Evolutionary conservation across 2,888 invertebrate genomes (phyloP).

Genomic region (Callinectes sapidus): DNA sequence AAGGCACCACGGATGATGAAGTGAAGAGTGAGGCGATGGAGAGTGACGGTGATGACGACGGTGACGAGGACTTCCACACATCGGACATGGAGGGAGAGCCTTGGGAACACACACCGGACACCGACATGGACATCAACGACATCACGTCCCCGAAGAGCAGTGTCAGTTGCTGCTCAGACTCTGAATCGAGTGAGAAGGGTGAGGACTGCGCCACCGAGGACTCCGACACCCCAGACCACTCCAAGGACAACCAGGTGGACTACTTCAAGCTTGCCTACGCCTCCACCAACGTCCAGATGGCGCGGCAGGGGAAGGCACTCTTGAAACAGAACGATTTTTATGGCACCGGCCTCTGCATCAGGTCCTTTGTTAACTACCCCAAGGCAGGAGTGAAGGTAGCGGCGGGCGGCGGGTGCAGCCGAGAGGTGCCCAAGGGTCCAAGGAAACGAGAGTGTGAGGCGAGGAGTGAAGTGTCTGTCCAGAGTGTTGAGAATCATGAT

Average conservation of each 20-base stretch:
- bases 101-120: slow-evolving; percentile 36
- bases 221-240: not conserved
- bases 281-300: slow-evolving; percentile 55
- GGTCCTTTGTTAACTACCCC: slow-evolving; percentile 43
- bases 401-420: not conserved
- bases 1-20: slow-evolving; percentile 45
- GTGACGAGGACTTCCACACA: slow-evolving; percentile 46
- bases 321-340: slow-evolving; percentile 67
- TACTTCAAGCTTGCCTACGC: slow-evolving; percentile 57
- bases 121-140: slow-evolving; percentile 32
- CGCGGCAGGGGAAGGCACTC: slow-evolving; percentile 54
- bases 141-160: slow-evolving; percentile 40
- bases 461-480: not conserved
- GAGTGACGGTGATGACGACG: slow-evolving; percentile 1
- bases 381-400: not conserved
- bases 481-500: not conserved
- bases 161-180: slow-evolving; percentile 55
- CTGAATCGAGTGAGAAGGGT: slow-evolving; percentile 22
- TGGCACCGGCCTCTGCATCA: slow-evolving; percentile 72
- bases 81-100: slow-evolving; percentile 51
- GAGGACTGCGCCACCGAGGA: slow-evolving; percentile 32
- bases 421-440: not conserved
- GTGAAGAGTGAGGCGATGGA: slow-evolving; percentile 55
- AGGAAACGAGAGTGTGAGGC: not conserved
- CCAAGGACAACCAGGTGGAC: slow-evolving; percentile 27